These are phyloP conservation scores for Pardalotus punctatus DNA, from an alignment of 2,113 vertebrate species.

Conservation along the genomic window DNA sequence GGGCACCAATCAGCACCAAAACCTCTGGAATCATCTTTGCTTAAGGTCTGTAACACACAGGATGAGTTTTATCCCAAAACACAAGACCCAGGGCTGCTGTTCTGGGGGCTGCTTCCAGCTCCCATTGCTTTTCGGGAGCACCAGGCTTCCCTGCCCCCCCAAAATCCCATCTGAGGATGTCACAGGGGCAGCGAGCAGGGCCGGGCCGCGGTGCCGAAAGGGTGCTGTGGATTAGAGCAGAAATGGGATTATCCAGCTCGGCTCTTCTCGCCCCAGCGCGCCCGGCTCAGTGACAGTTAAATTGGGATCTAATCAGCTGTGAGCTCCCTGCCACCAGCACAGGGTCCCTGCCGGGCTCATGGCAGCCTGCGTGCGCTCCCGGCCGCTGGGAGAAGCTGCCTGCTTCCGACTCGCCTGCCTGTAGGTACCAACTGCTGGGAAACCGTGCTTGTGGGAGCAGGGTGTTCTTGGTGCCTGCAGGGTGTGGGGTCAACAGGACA, in stretches of 20 bases:
- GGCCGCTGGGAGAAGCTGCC: not conserved
- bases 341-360: not conserved
- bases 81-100: not conserved
- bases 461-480: not conserved
- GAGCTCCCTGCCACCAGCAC: not conserved
- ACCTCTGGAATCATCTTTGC: not conserved
- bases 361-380: not conserved
- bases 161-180: rapidly evolving
- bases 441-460: rapidly evolving
- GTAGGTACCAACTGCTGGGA: conserved; percentile 26
- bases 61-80: not conserved
- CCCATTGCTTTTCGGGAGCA: not conserved
- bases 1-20: not conserved
- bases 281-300: not conserved
- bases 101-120: not conserved
- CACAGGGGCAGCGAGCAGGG: rapidly evolving
- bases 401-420: not conserved
- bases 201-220: not conserved
- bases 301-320: not conserved
- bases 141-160: not conserved
- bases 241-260: conserved; percentile 25
- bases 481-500: rapidly evolving
- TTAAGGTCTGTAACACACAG: not conserved
- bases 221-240: conserved; percentile 15
- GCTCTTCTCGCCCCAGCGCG: not conserved